Evolutionary conservation across 1,140 invertebrate genomes (phyloP), one percentile per base, ranked within the genome.

Genomic region (Lepidotrigona ventralis): DNA sequence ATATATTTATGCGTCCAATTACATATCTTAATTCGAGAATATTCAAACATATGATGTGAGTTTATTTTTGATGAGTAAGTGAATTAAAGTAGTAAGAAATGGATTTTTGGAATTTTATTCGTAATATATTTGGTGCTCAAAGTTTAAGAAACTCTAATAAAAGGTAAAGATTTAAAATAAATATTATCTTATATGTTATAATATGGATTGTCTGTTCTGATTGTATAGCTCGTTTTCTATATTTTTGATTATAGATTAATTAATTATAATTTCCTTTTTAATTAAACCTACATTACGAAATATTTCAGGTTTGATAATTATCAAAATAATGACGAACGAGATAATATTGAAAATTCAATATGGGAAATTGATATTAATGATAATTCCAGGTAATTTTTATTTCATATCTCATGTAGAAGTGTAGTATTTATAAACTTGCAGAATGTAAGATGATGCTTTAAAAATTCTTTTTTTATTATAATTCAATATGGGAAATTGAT

Each of bases 401-500:
- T 58, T 78, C 29, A 79, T 15, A 17, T 68, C 8, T 39, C 1
- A 29, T 33, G 6, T 39, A 26, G 1, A 74, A 56, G 39, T 58
- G 15, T 70, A 64, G n/a, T 33, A 63, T 88, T 77, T 60, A 71
- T 15, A 54, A 60, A 60, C 12, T 60, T 60, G 58, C n/a, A 12
- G 58, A n/a, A 60, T 23, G 23, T n/a, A n/a, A 60, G 23, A 9
- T n/a, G 2, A 60, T 60, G 23, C 11, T n/a, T n/a, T 60, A 60
- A 60, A 60, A 23, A 58, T 58, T 23, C n/a, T n/a, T 23, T 9
- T 17, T 58, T 39, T 3, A 39, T 39, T 39, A 4, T 39, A 91
- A 93, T 86, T 90, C 92, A 46, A 92, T 93, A 86, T 93, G 92
- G 92, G 88, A 92, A 63, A 91, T 85, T 56, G 88, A 92, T 72